Base-by-base conservation (phyloP, 2,797 vertebrate genomes). In the Myotis myotis region DNA sequence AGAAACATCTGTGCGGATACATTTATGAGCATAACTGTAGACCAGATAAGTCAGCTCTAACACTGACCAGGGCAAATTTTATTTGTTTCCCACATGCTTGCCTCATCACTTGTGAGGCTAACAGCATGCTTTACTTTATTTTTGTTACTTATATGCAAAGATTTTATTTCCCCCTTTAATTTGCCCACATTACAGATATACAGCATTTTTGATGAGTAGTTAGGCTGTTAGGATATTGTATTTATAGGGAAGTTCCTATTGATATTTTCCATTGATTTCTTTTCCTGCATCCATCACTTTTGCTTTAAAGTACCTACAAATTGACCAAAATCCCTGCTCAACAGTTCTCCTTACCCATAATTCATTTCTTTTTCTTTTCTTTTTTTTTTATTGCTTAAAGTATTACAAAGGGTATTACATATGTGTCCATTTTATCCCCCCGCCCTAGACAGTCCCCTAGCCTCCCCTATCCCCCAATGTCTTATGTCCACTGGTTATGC, bases 251-350 rank as follows among this genome's bases (percentile, higher is more conserved):
- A 95, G 94, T 93, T 86, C 88, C 83, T 96, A 92, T 93, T 94
- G 96, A 96, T 97, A 88, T 88, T 92, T 41, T 60, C 44, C 91
- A 97, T 96, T 84, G 93, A 97, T 97, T 94, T 94, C 49, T 93
- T 95, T 91, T 60, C 75, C 87, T 79, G 95, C 75, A 93, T 93
- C 76, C 51, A 96, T 94, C 95, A 82, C 80, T 79, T 94, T 75
- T 93, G 82, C 92, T 93, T 95, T 92, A 87, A 96, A 94, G 44
- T 84, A 81, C 74, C 88, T 92, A 94, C 79, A 96, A 84, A 97
- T 95, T 96, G 93, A 96, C 86, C 82, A 20, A 95, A 93, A 72
- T 86, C 82, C 79, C 93, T 91, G 79, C 49, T 91, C 49, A 36
- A 89, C 86, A 92, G 38, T 89, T 95, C 33, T 79, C 53, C 71